phyloP scores from a whole-genome alignment of 2,113 vertebrate species.

The Oryzias celebensis region DNA sequence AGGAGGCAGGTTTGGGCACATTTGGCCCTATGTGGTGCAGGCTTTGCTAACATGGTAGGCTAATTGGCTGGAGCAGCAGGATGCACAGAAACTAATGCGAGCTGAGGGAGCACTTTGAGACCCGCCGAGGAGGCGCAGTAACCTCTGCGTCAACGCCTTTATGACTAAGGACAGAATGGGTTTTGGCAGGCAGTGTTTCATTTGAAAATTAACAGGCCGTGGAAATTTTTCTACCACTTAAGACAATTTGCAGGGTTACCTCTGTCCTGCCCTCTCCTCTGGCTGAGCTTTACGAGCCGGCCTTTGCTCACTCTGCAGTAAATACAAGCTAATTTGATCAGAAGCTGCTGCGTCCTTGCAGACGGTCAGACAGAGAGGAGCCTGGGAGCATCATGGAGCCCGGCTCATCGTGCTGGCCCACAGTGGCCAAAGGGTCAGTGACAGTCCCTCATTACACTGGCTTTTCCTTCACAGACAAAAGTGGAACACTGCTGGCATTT shows the following conservation, averaged over 20 bases:
- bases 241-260: conserved; percentile 56
- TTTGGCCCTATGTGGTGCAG: conserved; percentile 38
- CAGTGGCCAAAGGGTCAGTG: too few relatives aligned
- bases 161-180: conserved; percentile 74
- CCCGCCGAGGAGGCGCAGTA: conserved; percentile 33
- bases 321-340: conserved; percentile 55
- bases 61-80: conserved; percentile 66
- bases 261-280: conserved; percentile 23
- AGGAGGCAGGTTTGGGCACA: conserved; percentile 73
- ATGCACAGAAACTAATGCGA: conserved; percentile 34
- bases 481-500: too few relatives aligned
- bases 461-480: too few relatives aligned
- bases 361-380: conserved; percentile 44
- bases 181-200: conserved; percentile 59
- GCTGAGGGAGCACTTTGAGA: conserved; percentile 43
- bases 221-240: conserved; percentile 58
- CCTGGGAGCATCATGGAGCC: conserved; percentile 23
- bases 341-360: conserved; percentile 48
- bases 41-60: conserved; percentile 40
- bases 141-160: conserved; percentile 68
- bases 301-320: conserved; percentile 49
- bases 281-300: conserved; percentile 30
- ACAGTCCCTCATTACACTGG: too few relatives aligned
- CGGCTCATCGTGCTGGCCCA: too few relatives aligned
- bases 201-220: conserved; percentile 74